Conservation (phyloP, 2,797 vertebrate species). For the Clarias pachynema region DNA sequence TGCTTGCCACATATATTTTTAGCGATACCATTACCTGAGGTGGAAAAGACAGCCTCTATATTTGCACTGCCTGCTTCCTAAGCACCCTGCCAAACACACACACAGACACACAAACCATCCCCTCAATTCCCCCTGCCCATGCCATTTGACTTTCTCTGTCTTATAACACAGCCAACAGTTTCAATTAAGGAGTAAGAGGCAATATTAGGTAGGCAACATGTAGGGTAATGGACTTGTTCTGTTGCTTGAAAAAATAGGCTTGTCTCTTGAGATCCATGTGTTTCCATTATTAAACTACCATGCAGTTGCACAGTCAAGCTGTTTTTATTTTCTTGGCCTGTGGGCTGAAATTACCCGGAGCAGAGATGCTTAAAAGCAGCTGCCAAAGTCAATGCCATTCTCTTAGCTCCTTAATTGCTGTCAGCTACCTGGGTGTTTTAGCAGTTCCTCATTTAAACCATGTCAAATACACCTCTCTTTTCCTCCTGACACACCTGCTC, state of each 20-base stretch:
- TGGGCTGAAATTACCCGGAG: constrained; percentile 69
- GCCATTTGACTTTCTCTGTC: constrained; percentile 47
- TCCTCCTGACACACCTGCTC: constrained; percentile 15
- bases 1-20: constrained; percentile 54
- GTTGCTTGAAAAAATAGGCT: constrained; percentile 67
- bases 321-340: constrained; percentile 63
- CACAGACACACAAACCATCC: neutral
- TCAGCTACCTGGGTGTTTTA: constrained; percentile 49
- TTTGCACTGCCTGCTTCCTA: constrained; percentile 47
- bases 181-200: constrained; percentile 70
- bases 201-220: constrained; percentile 69
- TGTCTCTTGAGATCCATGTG: constrained; percentile 63
- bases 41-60: constrained; percentile 47
- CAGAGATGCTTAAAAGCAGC: constrained; percentile 61
- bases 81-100: neutral
- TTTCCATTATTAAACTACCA: constrained; percentile 75
- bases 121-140: constrained; percentile 33
- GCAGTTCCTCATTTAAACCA: constrained; percentile 36
- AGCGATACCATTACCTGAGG: constrained; percentile 49
- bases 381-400: constrained; percentile 51
- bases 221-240: constrained; percentile 77
- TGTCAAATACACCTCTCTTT: constrained; percentile 24
- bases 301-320: constrained; percentile 59
- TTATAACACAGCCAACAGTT: constrained; percentile 66
- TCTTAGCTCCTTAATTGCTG: constrained; percentile 59